A percentile compares a stretch with the other conserved stretches of the same genome.
phyloP scores from a whole-genome alignment of 1,140 invertebrate species.

The Vanessa tameamea region DNA sequence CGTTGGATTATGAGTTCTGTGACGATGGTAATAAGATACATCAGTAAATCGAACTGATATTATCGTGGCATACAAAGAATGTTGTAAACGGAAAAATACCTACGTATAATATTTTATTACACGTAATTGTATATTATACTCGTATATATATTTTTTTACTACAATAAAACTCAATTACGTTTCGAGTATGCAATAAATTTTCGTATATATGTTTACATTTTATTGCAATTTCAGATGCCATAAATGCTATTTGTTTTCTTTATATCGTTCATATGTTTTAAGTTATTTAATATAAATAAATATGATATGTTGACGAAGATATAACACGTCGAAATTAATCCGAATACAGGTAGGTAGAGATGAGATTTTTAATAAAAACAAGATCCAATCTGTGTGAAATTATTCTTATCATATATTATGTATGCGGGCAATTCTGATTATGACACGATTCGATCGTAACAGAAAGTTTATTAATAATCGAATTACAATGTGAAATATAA shows the following conservation, averaged over 20 bases:
- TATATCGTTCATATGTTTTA: constrained; percentile 3
- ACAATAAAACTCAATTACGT: constrained; percentile 38
- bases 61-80: constrained; percentile 40
- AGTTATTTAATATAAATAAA: not conserved
- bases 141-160: constrained; percentile 35
- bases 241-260: constrained; percentile 3
- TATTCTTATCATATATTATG: too few species aligned
- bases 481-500: too few species aligned
- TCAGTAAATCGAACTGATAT: not conserved
- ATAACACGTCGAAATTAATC: not conserved
- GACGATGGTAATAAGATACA: not conserved
- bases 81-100: constrained; percentile 38
- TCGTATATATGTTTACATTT: constrained; percentile 33
- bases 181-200: constrained; percentile 36
- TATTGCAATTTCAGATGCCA: constrained; percentile 32
- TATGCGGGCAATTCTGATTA: too few species aligned
- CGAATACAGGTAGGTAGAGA: too few species aligned
- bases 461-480: too few species aligned
- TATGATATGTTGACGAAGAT: not conserved
- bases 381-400: too few species aligned
- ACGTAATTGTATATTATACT: constrained; percentile 37
- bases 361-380: too few species aligned
- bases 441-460: too few species aligned
- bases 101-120: constrained; percentile 39
- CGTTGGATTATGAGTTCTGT: not conserved